Conservation (phyloP, 1,140 invertebrate genomes). For the Drosophila kepulauana region DNA sequence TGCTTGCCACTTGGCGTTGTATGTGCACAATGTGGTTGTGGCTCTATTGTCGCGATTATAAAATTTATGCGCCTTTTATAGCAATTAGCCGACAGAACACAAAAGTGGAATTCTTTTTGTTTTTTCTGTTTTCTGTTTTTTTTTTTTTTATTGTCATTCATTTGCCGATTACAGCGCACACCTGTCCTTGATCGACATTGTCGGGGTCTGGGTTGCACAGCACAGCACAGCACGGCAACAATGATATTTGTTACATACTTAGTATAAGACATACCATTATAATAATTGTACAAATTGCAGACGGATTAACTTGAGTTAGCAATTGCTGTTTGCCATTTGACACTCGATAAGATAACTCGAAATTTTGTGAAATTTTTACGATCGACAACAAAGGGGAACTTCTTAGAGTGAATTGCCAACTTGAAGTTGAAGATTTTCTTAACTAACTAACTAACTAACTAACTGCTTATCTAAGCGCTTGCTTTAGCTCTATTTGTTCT, state of each 20-base stretch:
- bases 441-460: not conserved
- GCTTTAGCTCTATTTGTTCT: not conserved
- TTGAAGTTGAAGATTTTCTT: not conserved
- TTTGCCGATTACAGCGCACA: slow-evolving; percentile 15
- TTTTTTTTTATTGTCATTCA: not conserved
- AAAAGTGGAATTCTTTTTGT: slow-evolving; percentile 3
- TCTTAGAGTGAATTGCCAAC: not conserved
- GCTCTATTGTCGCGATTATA: slow-evolving; percentile 23
- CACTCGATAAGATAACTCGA: slow-evolving; percentile 10
- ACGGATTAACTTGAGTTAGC: not conserved
- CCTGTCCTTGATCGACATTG: slow-evolving; percentile 42
- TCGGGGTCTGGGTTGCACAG: slow-evolving; percentile 21
- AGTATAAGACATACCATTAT: not conserved
- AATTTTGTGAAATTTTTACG: not conserved
- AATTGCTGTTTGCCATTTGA: not conserved
- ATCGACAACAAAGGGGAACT: not conserved
- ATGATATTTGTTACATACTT: no score
- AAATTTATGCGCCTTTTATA: slow-evolving; percentile 34
- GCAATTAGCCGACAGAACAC: slow-evolving; percentile 25
- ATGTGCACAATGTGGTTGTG: slow-evolving; percentile 17
- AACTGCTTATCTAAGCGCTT: not conserved
- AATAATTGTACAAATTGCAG: not conserved
- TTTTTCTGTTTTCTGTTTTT: no score
- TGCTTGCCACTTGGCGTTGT: not conserved
- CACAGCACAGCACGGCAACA: not conserved